Evolutionary conservation across 2,888 invertebrate species (phyloP).

Genomic region (Mactromeris polynyma): DNA sequence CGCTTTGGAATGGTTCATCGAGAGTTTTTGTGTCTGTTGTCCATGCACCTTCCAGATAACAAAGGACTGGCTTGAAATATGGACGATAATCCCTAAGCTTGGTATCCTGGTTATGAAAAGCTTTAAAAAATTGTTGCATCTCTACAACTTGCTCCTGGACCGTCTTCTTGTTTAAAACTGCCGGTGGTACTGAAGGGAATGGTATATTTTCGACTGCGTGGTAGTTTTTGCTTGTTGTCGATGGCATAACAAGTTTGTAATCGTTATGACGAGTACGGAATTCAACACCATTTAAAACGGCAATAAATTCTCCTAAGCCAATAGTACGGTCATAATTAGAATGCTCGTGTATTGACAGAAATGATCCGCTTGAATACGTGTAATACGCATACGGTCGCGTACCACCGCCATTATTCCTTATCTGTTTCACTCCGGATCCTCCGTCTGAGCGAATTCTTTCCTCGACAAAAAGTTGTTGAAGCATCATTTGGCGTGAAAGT

Average conservation of each 20-base stretch:
- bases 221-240: constrained; percentile 62
- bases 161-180: constrained; percentile 71
- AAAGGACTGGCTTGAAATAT: constrained; percentile 82
- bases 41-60: constrained; percentile 83
- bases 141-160: constrained; percentile 76
- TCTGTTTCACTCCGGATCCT: constrained; percentile 71
- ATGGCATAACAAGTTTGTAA: constrained; percentile 79
- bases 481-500: constrained; percentile 76
- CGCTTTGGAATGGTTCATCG: constrained; percentile 82
- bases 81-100: constrained; percentile 75
- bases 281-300: constrained; percentile 82
- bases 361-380: constrained; percentile 60
- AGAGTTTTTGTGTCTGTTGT: constrained; percentile 73
- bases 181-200: constrained; percentile 80
- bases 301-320: constrained; percentile 79
- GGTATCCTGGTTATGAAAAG: constrained; percentile 80
- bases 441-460: constrained; percentile 73
- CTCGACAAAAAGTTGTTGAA: constrained; percentile 79
- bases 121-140: constrained; percentile 83
- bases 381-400: constrained; percentile 69
- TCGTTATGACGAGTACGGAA: constrained; percentile 85
- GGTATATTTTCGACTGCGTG: constrained; percentile 78
- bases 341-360: constrained; percentile 81
- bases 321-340: constrained; percentile 78
- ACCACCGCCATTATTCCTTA: constrained; percentile 56